Evolutionary conservation across 2,113 vertebrate species (phyloP), one percentile per base, ranked within the genome.

Genomic region (Suricata suricatta): DNA sequence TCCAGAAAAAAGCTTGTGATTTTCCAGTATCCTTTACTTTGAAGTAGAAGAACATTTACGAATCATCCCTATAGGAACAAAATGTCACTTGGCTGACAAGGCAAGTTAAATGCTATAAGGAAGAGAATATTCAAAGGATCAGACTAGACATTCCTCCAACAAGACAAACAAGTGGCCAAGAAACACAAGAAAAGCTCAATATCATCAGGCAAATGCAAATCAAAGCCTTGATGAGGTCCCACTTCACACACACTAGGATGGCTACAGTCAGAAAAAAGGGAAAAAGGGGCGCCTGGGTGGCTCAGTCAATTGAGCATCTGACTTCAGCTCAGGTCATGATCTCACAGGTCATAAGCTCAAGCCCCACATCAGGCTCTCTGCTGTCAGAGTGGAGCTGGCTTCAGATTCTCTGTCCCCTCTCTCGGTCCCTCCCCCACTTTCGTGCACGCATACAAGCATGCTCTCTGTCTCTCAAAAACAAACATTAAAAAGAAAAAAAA

Each of bases 131-230:
- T 72, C 7, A 60, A 93, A 93, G 57, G 44, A 74, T n/a, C 27
- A 63, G 27, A 50, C 12, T 50, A 77, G 69, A 57, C 7, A 54
- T 31, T 90, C 68, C 57, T 86, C 81, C 74, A 81, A 29, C 74
- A 90, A 74, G 19, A 79, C 60, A 87, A 0, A 31, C 3, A 60
- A 87, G 54, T 83, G 57, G 83, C 60, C 21, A 88, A 86, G 23
- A 94, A 47, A 47, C 77, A 86, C 4, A 68, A 69, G 38, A 86
- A 87, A 95, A 76, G 38, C 17, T 82, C 13, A 90, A 31, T 82
- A 44, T 68, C 38, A 88, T 52, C 50, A 35, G 68, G n/a, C 52
- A 77, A 95, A 93, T 71, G 71, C 7, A 94, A 91, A 94, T 83
- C 35, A 57, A 87, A 83, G 64, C n/a, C 69, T 81, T 38, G 23